Evolutionary conservation across 2,888 invertebrate species (phyloP).

Genomic region (Hypercompe scribonia): DNA sequence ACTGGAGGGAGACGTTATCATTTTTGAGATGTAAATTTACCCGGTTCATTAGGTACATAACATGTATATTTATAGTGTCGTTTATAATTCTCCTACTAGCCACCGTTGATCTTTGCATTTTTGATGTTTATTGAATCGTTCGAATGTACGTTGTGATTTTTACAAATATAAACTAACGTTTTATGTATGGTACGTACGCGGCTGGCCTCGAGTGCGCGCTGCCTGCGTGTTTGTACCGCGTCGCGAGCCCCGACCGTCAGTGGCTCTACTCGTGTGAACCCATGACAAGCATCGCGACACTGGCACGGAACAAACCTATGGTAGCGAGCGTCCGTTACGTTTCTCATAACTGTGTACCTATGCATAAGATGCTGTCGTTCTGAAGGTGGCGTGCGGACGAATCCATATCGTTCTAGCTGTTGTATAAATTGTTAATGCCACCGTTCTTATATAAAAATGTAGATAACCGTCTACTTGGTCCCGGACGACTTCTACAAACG

Average conservation of each 20-base stretch:
- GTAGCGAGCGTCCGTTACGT: neutral
- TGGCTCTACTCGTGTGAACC: too few species aligned
- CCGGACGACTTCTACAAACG: neutral
- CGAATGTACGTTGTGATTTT: slow-evolving; percentile 62
- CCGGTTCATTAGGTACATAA: slow-evolving; percentile 73
- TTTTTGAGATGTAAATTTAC: slow-evolving; percentile 85
- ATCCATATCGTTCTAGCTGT: neutral
- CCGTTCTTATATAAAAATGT: neutral
- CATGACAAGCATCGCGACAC: neutral
- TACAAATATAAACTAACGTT: slow-evolving; percentile 33
- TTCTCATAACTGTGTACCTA: neutral
- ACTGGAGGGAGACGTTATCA: slow-evolving; percentile 78
- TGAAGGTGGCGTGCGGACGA: neutral
- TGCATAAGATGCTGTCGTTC: neutral
- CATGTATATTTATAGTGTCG: slow-evolving; percentile 76
- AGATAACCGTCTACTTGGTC: neutral
- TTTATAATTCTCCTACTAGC: slow-evolving; percentile 81
- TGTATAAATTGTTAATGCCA: neutral
- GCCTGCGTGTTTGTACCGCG: slow-evolving; percentile 7
- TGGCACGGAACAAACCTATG: neutral
- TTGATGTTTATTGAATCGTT: slow-evolving; percentile 80
- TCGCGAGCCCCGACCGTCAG: too few species aligned
- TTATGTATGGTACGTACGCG: slow-evolving; percentile 8
- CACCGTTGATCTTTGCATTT: slow-evolving; percentile 79
- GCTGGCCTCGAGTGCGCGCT: neutral